Base-by-base conservation (phyloP, 2,797 vertebrate species). In the Heliangelus exortis region DNA sequence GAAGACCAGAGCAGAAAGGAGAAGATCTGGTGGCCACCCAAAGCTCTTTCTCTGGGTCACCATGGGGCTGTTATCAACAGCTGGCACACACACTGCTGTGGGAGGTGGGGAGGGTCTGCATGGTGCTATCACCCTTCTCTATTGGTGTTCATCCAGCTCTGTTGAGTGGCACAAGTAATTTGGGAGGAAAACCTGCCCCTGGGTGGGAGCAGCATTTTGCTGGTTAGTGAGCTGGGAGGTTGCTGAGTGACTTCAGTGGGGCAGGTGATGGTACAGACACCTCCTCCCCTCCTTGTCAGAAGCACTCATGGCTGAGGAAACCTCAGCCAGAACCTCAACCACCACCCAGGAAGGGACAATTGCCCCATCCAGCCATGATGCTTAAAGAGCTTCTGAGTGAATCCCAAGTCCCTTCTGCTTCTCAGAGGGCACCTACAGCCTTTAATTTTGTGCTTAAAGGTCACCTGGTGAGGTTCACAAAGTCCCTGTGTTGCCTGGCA, bases 31-130 rank as follows among this genome's bases (percentile, higher is more conserved):
- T 62, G 61, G 10, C 17, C 9, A 9, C 36, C 3, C 0, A 51
- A 10, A 21, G 22, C 17, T 65, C 58, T 21, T 15, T 18, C 28
- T 14, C 43, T 34, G 15, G 31, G 29, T 10, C 28, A 26, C 45
- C 6, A 2, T 2, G 4, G 54, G 29, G 72, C 23, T 1, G 1
- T 36, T 23, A 4, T 43, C 36, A 58, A 29, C 47, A 41, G n/a
- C 33, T 4, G 4, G 67, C 29, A 59, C 25, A 53, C 0, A 4
- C 18, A 20, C 15, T 0, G 1, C 23, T 4, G 10, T 11, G 34
- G 55, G n/a, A 41, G 39, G 5, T 51, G 67, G 43, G 67, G 21
- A 39, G 63, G 39, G 39, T 19, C 41, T 28, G 22, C 3, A 3
- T 15, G 63, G 26, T 1, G 4, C 53, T 58, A 28, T 57, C 39